Percentiles rank a stretch among this genome's conserved stretches.
Evolutionary conservation across 2,113 vertebrate genomes (phyloP).

Genomic region (Pleuronectes platessa): DNA sequence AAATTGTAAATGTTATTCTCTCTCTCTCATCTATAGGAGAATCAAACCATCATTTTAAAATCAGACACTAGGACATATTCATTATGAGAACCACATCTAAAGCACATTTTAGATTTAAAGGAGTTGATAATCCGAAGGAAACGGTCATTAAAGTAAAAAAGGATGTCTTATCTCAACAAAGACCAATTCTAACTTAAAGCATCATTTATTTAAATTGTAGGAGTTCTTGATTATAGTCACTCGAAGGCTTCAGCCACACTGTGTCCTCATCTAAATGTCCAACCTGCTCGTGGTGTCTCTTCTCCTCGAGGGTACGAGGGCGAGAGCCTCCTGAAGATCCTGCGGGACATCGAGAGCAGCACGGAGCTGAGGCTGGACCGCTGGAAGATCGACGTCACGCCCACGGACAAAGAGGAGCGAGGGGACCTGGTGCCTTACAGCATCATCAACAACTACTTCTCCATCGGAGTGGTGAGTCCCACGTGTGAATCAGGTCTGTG

Average conservation of each 20-base stretch:
- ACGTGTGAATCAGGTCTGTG: no score
- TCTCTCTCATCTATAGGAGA: no score
- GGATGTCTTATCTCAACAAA: background rate
- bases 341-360: constrained; percentile 95
- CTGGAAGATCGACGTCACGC: constrained; percentile 92
- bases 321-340: constrained; percentile 93
- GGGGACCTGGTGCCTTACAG: constrained; percentile 95
- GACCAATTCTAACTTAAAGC: no score
- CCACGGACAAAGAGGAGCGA: constrained; percentile 92
- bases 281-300: background rate
- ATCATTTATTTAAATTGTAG: background rate
- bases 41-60: no score
- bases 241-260: background rate
- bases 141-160: no score
- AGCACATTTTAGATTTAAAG: no score
- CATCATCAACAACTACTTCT: constrained; percentile 97
- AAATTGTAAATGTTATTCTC: no score
- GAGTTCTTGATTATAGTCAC: background rate
- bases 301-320: constrained; percentile 91
- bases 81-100: no score
- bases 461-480: constrained; percentile 83
- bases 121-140: no score
- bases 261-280: background rate
- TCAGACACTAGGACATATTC: no score
- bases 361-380: constrained; percentile 93